phyloP scores from a whole-genome alignment of 1,140 invertebrate genomes.

The Aphelinus certus region DNA sequence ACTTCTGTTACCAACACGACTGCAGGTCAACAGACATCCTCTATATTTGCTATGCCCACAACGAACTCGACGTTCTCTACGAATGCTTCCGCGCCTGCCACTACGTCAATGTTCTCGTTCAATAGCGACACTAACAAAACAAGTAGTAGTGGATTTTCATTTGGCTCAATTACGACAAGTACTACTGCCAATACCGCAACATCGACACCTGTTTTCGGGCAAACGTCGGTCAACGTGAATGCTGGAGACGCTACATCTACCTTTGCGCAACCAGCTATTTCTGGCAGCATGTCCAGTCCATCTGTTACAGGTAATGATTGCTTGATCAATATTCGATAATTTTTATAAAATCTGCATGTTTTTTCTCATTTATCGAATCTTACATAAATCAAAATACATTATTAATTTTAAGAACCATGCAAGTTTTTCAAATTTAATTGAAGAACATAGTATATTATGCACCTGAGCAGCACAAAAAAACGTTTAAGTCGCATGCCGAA shows the following conservation, averaged over 20 bases:
- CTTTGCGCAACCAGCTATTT: conserved; percentile 27
- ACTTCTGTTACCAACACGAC: not conserved
- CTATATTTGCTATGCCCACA: not conserved
- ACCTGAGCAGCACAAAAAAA: too few relatives aligned
- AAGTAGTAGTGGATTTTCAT: not conserved
- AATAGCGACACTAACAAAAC: not conserved
- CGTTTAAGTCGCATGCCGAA: too few relatives aligned
- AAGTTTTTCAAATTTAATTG: too few relatives aligned
- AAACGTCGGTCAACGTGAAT: conserved; percentile 24
- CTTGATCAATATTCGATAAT: not conserved
- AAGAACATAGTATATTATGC: too few relatives aligned
- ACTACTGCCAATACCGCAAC: conserved; percentile 17
- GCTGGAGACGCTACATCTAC: conserved; percentile 24
- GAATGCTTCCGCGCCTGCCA: too few relatives aligned
- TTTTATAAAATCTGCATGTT: too few relatives aligned
- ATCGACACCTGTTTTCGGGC: conserved; percentile 1
- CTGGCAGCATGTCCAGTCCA: conserved; percentile 21
- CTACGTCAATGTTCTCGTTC: not conserved
- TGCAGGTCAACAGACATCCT: not conserved
- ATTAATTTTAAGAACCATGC: too few relatives aligned
- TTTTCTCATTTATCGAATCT: too few relatives aligned
- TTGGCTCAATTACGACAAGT: not conserved
- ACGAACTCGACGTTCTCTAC: too few relatives aligned
- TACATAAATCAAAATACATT: too few relatives aligned
- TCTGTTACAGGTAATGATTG: conserved; percentile 12